Conservation (phyloP, 2,888 invertebrate species). For the Tenthredo amoena region DNA sequence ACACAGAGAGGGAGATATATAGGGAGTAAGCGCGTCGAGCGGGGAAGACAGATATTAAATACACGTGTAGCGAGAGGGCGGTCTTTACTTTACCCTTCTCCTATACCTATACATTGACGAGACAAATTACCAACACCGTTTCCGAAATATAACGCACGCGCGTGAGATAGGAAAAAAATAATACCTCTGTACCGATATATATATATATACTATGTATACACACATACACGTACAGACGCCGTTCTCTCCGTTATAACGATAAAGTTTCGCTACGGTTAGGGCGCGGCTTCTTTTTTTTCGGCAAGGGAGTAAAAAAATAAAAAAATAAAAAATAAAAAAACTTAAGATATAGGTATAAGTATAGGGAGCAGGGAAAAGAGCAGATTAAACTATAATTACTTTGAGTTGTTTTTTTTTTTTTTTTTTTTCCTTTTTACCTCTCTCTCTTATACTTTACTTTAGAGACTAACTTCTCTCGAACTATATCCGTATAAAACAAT, state of each 20-base stretch:
- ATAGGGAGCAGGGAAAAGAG: neutral
- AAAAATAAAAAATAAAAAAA: neutral
- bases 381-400: slow-evolving; percentile 16
- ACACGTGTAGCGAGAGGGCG: neutral
- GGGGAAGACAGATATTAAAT: slow-evolving; percentile 37
- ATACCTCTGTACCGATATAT: neutral
- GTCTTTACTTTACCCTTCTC: neutral
- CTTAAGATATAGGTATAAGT: too few species aligned
- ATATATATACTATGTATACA: neutral
- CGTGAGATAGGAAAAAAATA: neutral
- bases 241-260: neutral
- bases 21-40: neutral
- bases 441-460: neutral
- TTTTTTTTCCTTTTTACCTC: too few species aligned
- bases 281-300: neutral
- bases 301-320: neutral
- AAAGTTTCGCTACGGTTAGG: neutral
- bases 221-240: neutral
- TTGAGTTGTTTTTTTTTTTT: neutral
- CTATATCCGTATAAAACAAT: neutral
- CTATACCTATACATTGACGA: neutral
- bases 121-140: slow-evolving; percentile 22
- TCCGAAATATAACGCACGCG: slow-evolving; percentile 1
- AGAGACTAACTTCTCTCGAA: neutral
- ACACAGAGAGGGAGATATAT: neutral